phyloP scores from a whole-genome alignment of 1,140 invertebrate species.

The Argopecten irradians region DNA sequence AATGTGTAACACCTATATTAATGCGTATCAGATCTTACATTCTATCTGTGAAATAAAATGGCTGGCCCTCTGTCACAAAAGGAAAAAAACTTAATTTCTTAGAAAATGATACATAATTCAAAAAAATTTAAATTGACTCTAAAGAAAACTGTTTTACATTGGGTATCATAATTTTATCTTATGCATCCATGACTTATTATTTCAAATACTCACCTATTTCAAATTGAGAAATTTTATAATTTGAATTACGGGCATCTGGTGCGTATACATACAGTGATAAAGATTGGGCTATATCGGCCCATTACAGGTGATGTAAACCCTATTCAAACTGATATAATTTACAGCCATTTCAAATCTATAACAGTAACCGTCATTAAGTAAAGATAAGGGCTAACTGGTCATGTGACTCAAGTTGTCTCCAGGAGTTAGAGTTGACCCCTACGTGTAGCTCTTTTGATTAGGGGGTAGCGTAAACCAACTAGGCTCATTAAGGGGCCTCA shows the following conservation, averaged over 20 bases:
- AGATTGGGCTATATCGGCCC: neutral
- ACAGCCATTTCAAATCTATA: conserved; percentile 22
- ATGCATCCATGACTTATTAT: no score
- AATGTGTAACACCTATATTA: no score
- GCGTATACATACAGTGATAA: neutral
- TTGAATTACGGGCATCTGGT: neutral
- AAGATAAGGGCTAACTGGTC: neutral
- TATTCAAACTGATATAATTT: conserved; percentile 12
- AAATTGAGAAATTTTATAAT: conserved; percentile 5
- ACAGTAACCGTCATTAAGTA: conserved; percentile 17
- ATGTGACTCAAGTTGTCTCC: conserved; percentile 20
- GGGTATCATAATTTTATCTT: no score
- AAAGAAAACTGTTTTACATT: no score
- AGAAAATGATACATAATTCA: no score
- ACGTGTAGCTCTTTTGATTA: neutral
- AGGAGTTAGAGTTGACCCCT: conserved; percentile 10
- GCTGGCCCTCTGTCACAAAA: no score
- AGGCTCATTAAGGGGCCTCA: neutral
- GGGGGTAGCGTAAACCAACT: neutral
- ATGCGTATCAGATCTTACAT: no score
- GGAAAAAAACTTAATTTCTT: no score
- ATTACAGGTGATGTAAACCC: conserved; percentile 16
- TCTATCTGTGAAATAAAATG: no score
- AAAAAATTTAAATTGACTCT: no score
- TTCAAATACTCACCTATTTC: no score